A percentile compares a stretch with the other conserved stretches of the same genome.
These are phyloP conservation scores for Theonella swinhoei DNA, from an alignment of 37 sponge, comb jelly and placozoan species.

Conservation along the genomic window DNA sequence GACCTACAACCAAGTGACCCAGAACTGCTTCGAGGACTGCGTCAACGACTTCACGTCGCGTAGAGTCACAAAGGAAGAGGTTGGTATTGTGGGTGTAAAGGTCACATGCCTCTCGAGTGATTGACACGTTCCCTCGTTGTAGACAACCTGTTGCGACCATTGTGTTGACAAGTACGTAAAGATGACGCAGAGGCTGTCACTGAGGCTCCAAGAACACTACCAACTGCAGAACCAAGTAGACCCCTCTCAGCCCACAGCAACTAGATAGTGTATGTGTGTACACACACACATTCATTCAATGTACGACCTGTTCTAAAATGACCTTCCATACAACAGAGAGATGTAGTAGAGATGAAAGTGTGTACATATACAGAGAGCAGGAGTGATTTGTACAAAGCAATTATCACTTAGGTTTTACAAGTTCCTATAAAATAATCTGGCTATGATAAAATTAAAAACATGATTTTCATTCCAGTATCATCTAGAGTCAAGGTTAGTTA, in stretches of 20 bases:
- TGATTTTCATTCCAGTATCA: no score
- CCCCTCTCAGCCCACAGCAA: not conserved
- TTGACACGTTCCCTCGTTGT: not conserved
- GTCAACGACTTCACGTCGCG: constrained; percentile 83
- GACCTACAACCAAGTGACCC: constrained; percentile 89
- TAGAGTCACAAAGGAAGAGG: constrained; percentile 74
- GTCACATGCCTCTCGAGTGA: not conserved
- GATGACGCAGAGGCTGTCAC: constrained; percentile 82
- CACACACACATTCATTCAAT: not conserved
- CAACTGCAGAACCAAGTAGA: constrained; percentile 48
- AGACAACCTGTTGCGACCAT: constrained; percentile 67
- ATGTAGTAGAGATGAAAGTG: no score
- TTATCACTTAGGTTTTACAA: no score
- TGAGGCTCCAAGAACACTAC: constrained; percentile 86
- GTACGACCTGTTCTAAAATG: not conserved
- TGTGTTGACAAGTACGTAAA: constrained; percentile 94
- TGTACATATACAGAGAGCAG: no score
- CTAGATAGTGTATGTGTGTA: not conserved
- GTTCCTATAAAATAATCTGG: no score
- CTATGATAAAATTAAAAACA: no score
- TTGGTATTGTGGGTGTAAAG: not conserved
- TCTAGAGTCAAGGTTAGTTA: not conserved
- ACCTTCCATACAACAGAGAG: no score
- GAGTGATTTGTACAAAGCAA: no score
- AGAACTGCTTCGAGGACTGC: constrained; percentile 82